Evolutionary conservation across 2,797 vertebrate genomes (phyloP).

Genomic region (Sebastes ruberrimus): DNA sequence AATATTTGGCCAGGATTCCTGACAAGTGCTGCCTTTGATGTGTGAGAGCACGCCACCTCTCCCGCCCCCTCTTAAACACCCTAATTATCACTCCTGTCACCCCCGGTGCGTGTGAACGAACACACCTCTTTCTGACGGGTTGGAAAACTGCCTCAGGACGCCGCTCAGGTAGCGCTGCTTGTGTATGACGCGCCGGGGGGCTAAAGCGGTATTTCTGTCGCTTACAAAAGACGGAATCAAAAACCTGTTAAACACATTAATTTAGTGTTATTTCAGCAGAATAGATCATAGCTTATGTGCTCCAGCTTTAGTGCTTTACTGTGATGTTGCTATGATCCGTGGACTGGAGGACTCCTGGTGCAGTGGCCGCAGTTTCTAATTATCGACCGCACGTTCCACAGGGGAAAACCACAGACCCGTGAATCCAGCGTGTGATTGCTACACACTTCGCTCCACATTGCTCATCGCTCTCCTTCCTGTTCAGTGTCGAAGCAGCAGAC

Average conservation of each 20-base stretch:
- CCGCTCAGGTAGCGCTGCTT: slow-evolving; percentile 58
- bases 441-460: slow-evolving; percentile 26
- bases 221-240: slow-evolving; percentile 21
- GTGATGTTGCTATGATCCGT: neutral
- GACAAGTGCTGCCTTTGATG: slow-evolving; percentile 72
- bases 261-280: neutral
- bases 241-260: neutral
- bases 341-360: neutral
- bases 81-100: slow-evolving; percentile 76
- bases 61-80: slow-evolving; percentile 73
- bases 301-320: neutral
- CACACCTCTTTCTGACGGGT: slow-evolving; percentile 56
- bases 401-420: slow-evolving; percentile 42
- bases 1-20: slow-evolving; percentile 68
- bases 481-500: slow-evolving; percentile 27
- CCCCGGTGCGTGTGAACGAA: slow-evolving; percentile 57
- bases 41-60: slow-evolving; percentile 63
- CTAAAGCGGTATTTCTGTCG: slow-evolving; percentile 54
- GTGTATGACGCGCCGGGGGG: slow-evolving; percentile 52
- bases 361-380: slow-evolving; percentile 36
- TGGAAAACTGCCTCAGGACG: slow-evolving; percentile 70
- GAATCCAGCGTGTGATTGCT: slow-evolving; percentile 47
- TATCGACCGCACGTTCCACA: slow-evolving; percentile 25
- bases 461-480: slow-evolving; percentile 34
- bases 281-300: neutral